Percentiles rank a stretch among this genome's conserved stretches.
Conservation (phyloP, 2,888 invertebrate species). For the Chrysotoxum bicinctum region DNA sequence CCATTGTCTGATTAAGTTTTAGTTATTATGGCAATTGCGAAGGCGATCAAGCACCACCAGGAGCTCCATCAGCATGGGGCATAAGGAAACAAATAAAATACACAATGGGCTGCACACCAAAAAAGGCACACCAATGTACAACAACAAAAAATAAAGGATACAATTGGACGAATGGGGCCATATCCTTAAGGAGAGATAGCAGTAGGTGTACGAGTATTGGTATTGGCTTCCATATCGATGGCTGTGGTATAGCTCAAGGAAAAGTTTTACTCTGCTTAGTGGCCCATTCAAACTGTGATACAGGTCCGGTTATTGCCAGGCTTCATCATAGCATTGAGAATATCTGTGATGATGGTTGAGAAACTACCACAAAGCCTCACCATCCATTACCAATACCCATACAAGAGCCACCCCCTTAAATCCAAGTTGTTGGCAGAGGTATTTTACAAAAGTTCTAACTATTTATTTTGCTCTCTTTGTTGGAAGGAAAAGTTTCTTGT, state of each 20-base stretch:
- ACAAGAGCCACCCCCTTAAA: neutral
- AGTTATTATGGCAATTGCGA: conserved; percentile 68
- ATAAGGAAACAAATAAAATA: conserved; percentile 60
- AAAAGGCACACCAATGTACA: conserved; percentile 1
- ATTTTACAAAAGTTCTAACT: conserved; percentile 67
- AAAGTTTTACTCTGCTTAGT: conserved; percentile 72
- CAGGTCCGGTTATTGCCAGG: conserved; percentile 67
- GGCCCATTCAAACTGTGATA: conserved; percentile 70
- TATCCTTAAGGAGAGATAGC: conserved; percentile 41
- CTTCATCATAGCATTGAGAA: conserved; percentile 23
- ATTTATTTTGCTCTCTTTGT: conserved; percentile 58
- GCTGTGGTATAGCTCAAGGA: conserved; percentile 44
- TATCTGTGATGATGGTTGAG: conserved; percentile 55
- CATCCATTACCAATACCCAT: conserved; percentile 4
- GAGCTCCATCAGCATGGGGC: conserved; percentile 13
- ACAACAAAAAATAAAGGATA: conserved; percentile 35
- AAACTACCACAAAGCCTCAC: conserved; percentile 55
- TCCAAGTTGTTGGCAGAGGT: conserved; percentile 40
- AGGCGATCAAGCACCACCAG: conserved; percentile 57
- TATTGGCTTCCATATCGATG: conserved; percentile 40
- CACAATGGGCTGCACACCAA: conserved; percentile 49
- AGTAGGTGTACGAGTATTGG: too few relatives aligned
- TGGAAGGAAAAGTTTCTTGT: conserved; percentile 52
- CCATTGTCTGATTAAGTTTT: conserved; percentile 70
- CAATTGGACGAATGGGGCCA: conserved; percentile 19